phyloP scores from a whole-genome alignment of 2,113 vertebrate species.

The Nothoprocta perdicaria region DNA sequence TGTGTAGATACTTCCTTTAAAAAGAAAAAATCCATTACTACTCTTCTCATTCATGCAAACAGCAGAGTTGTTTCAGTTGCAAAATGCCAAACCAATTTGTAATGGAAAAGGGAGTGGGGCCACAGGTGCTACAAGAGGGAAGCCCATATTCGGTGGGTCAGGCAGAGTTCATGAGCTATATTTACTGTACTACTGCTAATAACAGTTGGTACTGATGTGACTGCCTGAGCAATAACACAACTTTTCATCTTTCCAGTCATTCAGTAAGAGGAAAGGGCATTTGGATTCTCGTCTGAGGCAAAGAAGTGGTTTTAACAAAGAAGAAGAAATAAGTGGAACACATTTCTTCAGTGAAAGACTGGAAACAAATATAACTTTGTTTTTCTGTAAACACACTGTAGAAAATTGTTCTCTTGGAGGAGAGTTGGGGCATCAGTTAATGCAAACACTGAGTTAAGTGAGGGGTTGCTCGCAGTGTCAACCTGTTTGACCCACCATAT shows the following conservation, averaged over 20 bases:
- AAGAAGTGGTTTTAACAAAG: not conserved
- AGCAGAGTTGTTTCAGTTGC: not conserved
- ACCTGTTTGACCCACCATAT: not conserved
- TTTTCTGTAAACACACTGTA: not conserved
- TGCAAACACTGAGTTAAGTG: not conserved
- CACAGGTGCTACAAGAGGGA: not conserved
- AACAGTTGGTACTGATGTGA: not conserved
- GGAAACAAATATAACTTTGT: not conserved
- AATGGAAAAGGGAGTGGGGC: not conserved
- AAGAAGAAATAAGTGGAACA: not conserved
- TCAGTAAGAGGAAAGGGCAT: not conserved
- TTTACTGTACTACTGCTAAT: not conserved
- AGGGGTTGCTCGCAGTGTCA: not conserved
- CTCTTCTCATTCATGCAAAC: not conserved
- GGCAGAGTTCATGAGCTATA: not conserved
- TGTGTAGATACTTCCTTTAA: not conserved
- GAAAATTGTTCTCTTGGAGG: not conserved
- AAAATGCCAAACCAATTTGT: constrained; percentile 5
- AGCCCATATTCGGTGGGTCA: not conserved
- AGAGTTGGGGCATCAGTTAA: not conserved
- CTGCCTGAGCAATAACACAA: not conserved
- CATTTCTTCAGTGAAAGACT: not conserved
- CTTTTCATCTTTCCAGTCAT: not conserved
- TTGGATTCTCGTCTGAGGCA: not conserved
- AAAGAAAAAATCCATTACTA: not conserved